Evolutionary conservation across 2,113 vertebrate species (phyloP), one percentile per base, ranked within the genome.

Genomic region (Percina caprodes): DNA sequence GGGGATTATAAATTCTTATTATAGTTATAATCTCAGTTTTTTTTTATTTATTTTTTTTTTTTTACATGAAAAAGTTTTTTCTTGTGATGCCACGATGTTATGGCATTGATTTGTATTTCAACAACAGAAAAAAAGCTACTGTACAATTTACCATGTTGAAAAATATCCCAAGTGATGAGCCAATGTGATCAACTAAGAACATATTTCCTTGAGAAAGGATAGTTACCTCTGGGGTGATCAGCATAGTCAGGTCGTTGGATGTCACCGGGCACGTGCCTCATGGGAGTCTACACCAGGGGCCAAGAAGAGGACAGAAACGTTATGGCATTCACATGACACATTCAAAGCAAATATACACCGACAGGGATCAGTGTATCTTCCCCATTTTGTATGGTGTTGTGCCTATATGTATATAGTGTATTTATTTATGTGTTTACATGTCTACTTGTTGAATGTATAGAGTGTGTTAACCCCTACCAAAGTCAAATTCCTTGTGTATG

Each of bases 211-310:
- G 23, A 60, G 39, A 78, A 39, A 62, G 77, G 39, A 14, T 42
- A 39, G 75, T 96, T 97, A 99, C 98, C 98, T 97, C 98, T 93
- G 3, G 97, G 97, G 81, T 99, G 98, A 91, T 99, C 98, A 48
- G 98, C 97, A 93, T 99, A 99, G 94, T 99, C 98, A 0, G 98
- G 98, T 92, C 97, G 97, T 91, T 98, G 97, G 94, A 99, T 99
- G 68, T 97, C 96, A 88, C 96, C 95, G 69, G 98, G 96, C 88
- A 99, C 97, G 58, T 90, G 96, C 91, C 98, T 96, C 86, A 96
- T 97, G 77, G 98, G 97, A 55, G 97, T 99, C 98, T 99, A 91
- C 79, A 94, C 11, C 68, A 88, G 33, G 58, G 88, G 2, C 86
- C 77, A 72, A 42, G 13, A 4, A 62, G 8, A 78, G 35, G 26